Percentiles rank a stretch among this genome's conserved stretches.
These are phyloP conservation scores for Antrozous pallidus DNA, from an alignment of 2,797 vertebrate genomes.

Conservation along the genomic window DNA sequence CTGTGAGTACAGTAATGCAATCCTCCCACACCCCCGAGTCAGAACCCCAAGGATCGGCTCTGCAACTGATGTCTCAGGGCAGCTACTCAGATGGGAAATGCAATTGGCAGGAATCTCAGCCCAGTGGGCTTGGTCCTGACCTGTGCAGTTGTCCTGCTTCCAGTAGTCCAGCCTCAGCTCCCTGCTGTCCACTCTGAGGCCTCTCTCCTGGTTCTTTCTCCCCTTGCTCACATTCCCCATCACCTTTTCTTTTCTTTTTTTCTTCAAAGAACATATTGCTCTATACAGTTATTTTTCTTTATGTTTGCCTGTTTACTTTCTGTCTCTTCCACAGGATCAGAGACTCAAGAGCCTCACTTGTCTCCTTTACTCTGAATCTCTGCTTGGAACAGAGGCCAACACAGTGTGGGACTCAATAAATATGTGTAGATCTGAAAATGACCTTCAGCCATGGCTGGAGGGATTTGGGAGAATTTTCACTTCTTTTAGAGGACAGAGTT, in stretches of 20 bases:
- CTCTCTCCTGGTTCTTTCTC: neutral
- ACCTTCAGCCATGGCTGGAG: neutral
- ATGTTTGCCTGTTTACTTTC: neutral
- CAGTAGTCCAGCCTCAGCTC: too few relatives aligned
- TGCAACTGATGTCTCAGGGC: neutral
- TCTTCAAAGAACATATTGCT: neutral
- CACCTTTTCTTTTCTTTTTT: neutral
- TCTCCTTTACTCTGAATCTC: neutral
- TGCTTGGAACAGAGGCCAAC: neutral
- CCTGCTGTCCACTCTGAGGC: neutral
- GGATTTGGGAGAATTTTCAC: neutral
- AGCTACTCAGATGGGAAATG: neutral
- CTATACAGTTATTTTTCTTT: neutral
- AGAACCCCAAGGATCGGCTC: neutral
- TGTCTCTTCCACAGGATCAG: neutral
- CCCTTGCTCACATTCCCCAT: rapidly evolving
- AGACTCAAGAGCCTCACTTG: neutral
- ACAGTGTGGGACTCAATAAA: neutral
- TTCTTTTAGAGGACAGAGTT: neutral
- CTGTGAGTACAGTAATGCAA: neutral
- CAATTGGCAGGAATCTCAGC: neutral
- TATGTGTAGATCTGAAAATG: neutral
- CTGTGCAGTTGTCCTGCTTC: neutral
- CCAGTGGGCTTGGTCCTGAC: rapidly evolving
- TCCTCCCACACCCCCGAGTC: neutral